Conservation (phyloP, 2,888 invertebrate species). For the Trissoscelio sp. region DNA sequence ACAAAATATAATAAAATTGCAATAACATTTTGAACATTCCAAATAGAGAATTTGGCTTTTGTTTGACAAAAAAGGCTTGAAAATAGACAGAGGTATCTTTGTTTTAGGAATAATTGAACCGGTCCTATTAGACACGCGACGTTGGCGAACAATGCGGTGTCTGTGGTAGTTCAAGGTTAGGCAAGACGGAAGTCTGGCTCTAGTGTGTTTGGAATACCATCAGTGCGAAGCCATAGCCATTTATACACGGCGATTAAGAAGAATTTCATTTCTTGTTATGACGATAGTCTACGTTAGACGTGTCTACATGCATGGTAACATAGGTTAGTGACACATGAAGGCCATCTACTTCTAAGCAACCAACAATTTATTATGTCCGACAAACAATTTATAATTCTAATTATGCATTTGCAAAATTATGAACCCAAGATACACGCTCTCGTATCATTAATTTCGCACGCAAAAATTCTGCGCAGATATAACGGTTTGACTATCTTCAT, state of each 20-base stretch:
- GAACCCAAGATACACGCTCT: conserved; percentile 1
- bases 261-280: conserved; percentile 70
- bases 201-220: conserved; percentile 80
- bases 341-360: conserved; percentile 72
- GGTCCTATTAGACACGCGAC: conserved; percentile 63
- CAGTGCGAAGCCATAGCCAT: conserved; percentile 64
- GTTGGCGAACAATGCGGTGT: conserved; percentile 68
- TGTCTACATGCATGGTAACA: conserved; percentile 77
- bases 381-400: conserved; percentile 3
- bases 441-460: conserved; percentile 38
- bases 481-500: conserved; percentile 36
- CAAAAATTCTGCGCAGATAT: conserved; percentile 26
- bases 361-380: conserved; percentile 19
- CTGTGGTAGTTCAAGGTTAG: conserved; percentile 80
- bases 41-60: background rate
- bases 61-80: background rate
- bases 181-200: conserved; percentile 80
- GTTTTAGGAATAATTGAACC: conserved; percentile 57
- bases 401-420: conserved; percentile 12
- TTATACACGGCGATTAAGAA: conserved; percentile 47
- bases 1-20: no score
- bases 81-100: conserved; percentile 45
- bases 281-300: conserved; percentile 73
- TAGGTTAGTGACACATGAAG: conserved; percentile 82
- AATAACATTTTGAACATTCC: no score